A percentile compares a stretch with the other conserved stretches of the same genome.
Conservation (phyloP, 2,888 invertebrate species). For the Coenonympha arcania region DNA sequence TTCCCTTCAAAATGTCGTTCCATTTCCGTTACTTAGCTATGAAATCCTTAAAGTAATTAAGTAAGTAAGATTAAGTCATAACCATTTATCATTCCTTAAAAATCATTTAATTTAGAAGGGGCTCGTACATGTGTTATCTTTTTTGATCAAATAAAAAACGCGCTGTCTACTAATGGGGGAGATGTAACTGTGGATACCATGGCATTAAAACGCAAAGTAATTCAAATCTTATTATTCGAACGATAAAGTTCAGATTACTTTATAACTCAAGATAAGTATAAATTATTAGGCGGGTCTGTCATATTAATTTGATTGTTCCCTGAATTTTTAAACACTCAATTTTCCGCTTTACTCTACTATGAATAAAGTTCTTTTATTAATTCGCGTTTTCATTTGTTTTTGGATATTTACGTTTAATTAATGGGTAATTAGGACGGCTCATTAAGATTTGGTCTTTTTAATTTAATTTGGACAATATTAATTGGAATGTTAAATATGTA, state of each 20-base stretch:
- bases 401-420: conserved; percentile 18
- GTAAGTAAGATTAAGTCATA: too few relatives aligned
- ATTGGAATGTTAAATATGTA: background rate
- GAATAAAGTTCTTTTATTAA: conserved; percentile 11
- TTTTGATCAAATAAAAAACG: conserved; percentile 19
- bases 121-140: conserved; percentile 21
- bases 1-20: too few relatives aligned
- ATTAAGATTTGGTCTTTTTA: conserved; percentile 13
- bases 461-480: conserved; percentile 7
- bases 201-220: background rate
- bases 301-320: conserved; percentile 20
- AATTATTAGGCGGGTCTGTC: conserved; percentile 15
- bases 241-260: conserved; percentile 6
- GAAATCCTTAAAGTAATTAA: too few relatives aligned
- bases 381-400: background rate
- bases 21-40: too few relatives aligned
- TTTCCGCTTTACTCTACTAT: conserved; percentile 10
- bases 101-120: conserved; percentile 15
- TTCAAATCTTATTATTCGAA: background rate
- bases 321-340: conserved; percentile 16
- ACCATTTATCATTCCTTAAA: conserved; percentile 5
- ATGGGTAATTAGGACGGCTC: conserved; percentile 22
- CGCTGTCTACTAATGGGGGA: conserved; percentile 11
- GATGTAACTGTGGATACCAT: conserved; percentile 8
- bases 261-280: background rate